Conservation (phyloP, 2,888 invertebrate species). For the Drosophila histrio region DNA sequence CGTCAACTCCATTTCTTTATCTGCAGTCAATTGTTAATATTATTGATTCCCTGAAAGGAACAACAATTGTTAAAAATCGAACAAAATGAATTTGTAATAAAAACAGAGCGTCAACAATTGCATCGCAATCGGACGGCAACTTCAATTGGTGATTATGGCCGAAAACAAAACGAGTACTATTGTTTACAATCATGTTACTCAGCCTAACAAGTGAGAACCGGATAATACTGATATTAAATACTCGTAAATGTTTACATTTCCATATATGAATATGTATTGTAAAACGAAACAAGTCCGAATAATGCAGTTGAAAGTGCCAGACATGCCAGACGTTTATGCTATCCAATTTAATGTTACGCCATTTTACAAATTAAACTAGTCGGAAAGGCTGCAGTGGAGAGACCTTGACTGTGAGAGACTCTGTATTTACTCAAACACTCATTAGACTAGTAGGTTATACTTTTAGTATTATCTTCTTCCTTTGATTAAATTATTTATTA, state of each 20-base stretch:
- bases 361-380: background rate
- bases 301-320: background rate
- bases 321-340: background rate
- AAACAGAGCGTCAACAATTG: constrained; percentile 30
- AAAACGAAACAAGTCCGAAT: background rate
- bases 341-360: background rate
- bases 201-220: constrained; percentile 34
- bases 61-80: constrained; percentile 34
- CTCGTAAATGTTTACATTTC: background rate
- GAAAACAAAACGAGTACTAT: constrained; percentile 11
- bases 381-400: too few relatives aligned
- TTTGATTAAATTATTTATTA: too few relatives aligned
- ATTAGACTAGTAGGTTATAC: too few relatives aligned
- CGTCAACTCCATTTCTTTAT: constrained; percentile 30
- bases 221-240: constrained; percentile 37
- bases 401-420: too few relatives aligned
- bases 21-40: constrained; percentile 27
- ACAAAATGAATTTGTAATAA: constrained; percentile 26
- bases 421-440: too few relatives aligned
- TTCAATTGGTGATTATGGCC: constrained; percentile 58
- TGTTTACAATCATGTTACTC: background rate
- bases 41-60: constrained; percentile 47
- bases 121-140: constrained; percentile 56
- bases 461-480: too few relatives aligned
- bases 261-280: background rate